Conservation (phyloP, 1,140 invertebrate species). For the Papilio glaucus region DNA sequence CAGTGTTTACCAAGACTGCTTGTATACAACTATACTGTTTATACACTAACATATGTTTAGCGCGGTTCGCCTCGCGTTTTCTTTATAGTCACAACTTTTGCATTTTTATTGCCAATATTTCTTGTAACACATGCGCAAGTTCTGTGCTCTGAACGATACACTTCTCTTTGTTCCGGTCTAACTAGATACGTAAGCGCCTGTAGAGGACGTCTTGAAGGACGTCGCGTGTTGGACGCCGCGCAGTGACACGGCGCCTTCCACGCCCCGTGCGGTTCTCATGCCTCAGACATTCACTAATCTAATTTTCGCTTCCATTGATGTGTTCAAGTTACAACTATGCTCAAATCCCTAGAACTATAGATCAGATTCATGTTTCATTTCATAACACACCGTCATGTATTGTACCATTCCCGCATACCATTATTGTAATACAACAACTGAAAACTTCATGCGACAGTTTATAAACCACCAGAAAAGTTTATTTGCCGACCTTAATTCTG, state of each 20-base stretch:
- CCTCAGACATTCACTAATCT: slow-evolving; percentile 55
- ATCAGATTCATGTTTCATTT: slow-evolving; percentile 52
- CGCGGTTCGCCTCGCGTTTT: slow-evolving; percentile 57
- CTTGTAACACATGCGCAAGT: slow-evolving; percentile 67
- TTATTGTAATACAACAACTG: neutral
- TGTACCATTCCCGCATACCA: neutral
- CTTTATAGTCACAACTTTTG: slow-evolving; percentile 81
- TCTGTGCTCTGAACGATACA: slow-evolving; percentile 61
- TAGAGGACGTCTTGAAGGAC: slow-evolving; percentile 10
- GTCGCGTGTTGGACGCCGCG: slow-evolving; percentile 25
- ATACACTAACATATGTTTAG: slow-evolving; percentile 71
- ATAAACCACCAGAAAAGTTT: slow-evolving; percentile 2
- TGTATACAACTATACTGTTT: slow-evolving; percentile 81
- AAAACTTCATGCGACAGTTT: neutral
- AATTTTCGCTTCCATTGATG: slow-evolving; percentile 74
- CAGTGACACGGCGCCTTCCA: slow-evolving; percentile 42
- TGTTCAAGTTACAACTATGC: slow-evolving; percentile 76
- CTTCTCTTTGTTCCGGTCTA: slow-evolving; percentile 66
- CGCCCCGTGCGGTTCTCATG: slow-evolving; percentile 45
- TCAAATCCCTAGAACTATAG: slow-evolving; percentile 54
- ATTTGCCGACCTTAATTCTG: too few species aligned
- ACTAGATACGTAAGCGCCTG: slow-evolving; percentile 62
- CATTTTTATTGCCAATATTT: slow-evolving; percentile 81
- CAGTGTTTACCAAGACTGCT: slow-evolving; percentile 83
- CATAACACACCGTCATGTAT: slow-evolving; percentile 36